Base-by-base conservation (phyloP, 2,797 vertebrate genomes). In the Anableps anableps region DNA sequence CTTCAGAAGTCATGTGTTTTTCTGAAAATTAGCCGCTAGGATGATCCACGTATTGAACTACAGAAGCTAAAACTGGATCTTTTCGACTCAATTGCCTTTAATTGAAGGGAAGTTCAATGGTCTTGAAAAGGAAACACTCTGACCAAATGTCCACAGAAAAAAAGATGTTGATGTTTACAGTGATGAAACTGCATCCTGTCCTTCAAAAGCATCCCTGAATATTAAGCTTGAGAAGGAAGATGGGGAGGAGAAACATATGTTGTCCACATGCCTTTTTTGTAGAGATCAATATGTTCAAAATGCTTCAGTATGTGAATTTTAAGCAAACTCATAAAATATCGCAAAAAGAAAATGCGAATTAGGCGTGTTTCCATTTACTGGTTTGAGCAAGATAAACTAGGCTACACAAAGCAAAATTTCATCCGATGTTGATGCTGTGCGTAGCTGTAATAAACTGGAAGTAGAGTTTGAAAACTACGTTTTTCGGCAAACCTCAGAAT, bases 221-320 rank as follows among this genome's bases (percentile, higher is more conserved):
- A 80, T 74, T 81, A 64, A 66, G 85, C 79, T 75, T 60, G 48
- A 70, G 85, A 79, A 77, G 53, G 74, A 86, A 58, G 55, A 29
- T 29, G n/a, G n/a, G 77, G 79, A 80, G 77, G 66, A 70, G 68
- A 68, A 73, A 80, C 80, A 74, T 77, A 90, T 91, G 84, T 91
- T 78, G 80, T 88, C 85, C 75, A 68, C 83, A 83, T 90, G 85
- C 82, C 86, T 89, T 86, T 89, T 53, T 89, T 53, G 34, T 77
- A 76, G 80, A 91, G 87, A 91, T 95, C 93, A 92, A 86, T 94
- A 92, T 92, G 88, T 78, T 68, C 72, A 26, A 21, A n/a, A 55
- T 3, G 26, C 53, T 9, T 83, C 88, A 91, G n/a, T n/a, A n/a
- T n/a, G n/a, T n/a, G n/a, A n/a, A n/a, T n/a, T n/a, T n/a, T n/a